Evolutionary conservation across 2,797 vertebrate genomes (phyloP), one percentile per base, ranked within the genome.

Genomic region (Danio jaintianensis): DNA sequence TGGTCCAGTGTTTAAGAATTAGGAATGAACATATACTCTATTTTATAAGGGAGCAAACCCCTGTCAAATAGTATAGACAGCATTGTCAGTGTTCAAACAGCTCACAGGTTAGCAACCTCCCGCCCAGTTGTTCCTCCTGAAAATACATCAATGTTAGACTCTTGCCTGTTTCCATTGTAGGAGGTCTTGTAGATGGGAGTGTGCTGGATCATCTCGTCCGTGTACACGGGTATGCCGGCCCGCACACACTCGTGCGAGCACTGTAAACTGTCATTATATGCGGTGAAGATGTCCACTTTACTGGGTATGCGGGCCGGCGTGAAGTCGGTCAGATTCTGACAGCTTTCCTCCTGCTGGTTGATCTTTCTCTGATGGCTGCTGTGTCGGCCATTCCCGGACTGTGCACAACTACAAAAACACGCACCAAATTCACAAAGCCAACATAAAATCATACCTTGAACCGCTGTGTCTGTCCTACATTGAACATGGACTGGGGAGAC

Each of bases 331-430:
- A 99, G 91, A 88, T 99, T 99, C 90, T 99, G 98, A 92, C 98
- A 99, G 88, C 98, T 99, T 86, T 99, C 98, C 84, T 99, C 98
- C 89, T 99, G 98, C 92, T 99, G 97, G 92, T 96, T 95, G 85
- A 96, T 95, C 92, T 98, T 99, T 86, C 97, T 95, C 92, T 98
- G 98, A 94, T 97, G 97, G 93, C 96, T 96, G 94, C 95, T 98
- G 90, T 97, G 93, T 48, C 96, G 95, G 0, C 96, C 93, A 87
- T 94, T 96, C 84, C 96, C 96, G 48, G 96, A 97, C 91, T 99
- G 97, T 0, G 95, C 96, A 84, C 98, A 99, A 93, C 98, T 99
- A 92, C 94, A 95, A 91, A 94, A 94, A 93, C 94, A 95, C 92
- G 93, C 88, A 94, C 93, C 93, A 95, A 94, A 95, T 90, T 93